Evolutionary conservation across 2,797 vertebrate genomes (phyloP).

Genomic region (Gymnoscopelus braueri): DNA sequence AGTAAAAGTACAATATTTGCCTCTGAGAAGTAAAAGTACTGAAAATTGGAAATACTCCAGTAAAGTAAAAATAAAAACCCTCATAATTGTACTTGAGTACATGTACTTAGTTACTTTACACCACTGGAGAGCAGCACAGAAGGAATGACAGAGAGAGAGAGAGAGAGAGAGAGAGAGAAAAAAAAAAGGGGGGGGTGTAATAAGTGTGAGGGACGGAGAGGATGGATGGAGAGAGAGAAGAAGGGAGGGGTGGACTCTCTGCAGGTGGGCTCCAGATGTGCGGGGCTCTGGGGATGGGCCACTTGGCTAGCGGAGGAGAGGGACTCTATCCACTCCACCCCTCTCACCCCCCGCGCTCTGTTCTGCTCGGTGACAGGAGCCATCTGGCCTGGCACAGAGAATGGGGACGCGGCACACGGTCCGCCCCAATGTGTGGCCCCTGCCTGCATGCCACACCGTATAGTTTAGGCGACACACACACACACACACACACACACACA

Average conservation of each 20-base stretch:
- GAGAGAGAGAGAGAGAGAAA: constrained; percentile 16
- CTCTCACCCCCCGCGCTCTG: constrained; percentile 50
- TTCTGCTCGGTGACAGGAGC: constrained; percentile 55
- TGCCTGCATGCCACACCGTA: constrained; percentile 42
- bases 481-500: constrained; percentile 26
- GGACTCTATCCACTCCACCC: constrained; percentile 50
- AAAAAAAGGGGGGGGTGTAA: not conserved
- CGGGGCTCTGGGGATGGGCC: constrained; percentile 65
- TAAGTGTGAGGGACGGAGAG: not conserved
- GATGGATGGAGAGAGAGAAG: constrained; percentile 35
- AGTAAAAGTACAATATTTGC: too few relatives aligned
- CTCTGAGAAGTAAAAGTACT: too few relatives aligned
- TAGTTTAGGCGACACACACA: constrained; percentile 2
- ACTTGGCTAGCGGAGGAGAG: constrained; percentile 56
- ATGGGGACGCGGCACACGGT: constrained; percentile 55
- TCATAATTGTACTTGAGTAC: too few relatives aligned
- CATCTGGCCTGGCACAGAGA: constrained; percentile 72
- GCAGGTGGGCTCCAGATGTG: constrained; percentile 78
- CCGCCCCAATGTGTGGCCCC: constrained; percentile 66
- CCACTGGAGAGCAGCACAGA: too few relatives aligned
- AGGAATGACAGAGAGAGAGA: constrained; percentile 9
- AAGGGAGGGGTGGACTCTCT: constrained; percentile 54
- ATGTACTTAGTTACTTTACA: too few relatives aligned
- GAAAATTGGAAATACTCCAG: too few relatives aligned
- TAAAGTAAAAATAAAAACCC: too few relatives aligned